Evolutionary conservation across 2,797 vertebrate genomes (phyloP).

Genomic region (Crenuchus spilurus): DNA sequence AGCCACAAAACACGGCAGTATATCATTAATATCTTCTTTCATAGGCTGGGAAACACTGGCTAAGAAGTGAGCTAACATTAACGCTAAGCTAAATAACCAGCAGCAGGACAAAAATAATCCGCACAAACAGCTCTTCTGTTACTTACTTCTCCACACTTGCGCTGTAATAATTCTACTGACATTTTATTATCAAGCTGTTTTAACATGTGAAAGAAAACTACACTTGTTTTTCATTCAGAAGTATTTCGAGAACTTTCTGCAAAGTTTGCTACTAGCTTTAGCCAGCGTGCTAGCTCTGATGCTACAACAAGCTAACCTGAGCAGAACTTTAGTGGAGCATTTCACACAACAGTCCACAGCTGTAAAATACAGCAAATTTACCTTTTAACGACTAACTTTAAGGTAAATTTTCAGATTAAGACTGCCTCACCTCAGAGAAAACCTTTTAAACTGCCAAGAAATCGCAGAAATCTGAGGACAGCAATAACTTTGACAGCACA

Average conservation of each 20-base stretch:
- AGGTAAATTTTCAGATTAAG: not conserved
- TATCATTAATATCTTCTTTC: too few species aligned
- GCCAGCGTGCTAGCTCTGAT: not conserved
- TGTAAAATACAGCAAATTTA: not conserved
- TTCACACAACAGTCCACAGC: not conserved
- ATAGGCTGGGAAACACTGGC: too few species aligned
- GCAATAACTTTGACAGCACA: constrained; percentile 45
- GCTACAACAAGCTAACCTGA: not conserved
- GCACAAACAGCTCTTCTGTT: too few species aligned
- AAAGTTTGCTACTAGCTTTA: constrained; percentile 22
- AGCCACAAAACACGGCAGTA: too few species aligned
- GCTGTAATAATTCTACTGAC: not conserved
- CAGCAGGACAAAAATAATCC: too few species aligned
- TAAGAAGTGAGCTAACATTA: too few species aligned
- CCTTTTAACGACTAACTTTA: not conserved
- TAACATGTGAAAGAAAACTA: not conserved
- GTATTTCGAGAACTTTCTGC: constrained; percentile 39
- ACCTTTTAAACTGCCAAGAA: not conserved
- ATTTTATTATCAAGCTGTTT: too few species aligned
- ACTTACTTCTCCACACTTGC: too few species aligned
- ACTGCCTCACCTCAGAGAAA: constrained; percentile 7
- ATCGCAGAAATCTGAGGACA: not conserved
- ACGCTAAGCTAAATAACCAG: too few species aligned
- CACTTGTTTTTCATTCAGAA: not conserved
- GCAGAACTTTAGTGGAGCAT: not conserved